Conservation (phyloP, 2,888 invertebrate species). For the Plebejus melissa region DNA sequence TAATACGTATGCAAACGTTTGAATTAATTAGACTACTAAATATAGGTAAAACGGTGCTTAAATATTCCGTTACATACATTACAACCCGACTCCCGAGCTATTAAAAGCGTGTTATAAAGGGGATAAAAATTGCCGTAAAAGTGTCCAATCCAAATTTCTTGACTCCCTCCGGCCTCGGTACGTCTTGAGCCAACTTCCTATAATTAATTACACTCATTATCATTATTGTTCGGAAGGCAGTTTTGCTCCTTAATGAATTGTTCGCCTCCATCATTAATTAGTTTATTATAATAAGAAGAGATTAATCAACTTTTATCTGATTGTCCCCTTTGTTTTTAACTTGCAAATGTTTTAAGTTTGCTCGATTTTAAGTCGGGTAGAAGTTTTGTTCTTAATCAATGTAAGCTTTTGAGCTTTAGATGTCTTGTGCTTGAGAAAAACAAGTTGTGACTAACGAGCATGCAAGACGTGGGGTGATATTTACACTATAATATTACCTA, state of each 20-base stretch:
- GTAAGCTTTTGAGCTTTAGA: too few relatives aligned
- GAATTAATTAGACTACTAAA: too few relatives aligned
- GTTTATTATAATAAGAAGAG: constrained; percentile 79
- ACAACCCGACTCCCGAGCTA: too few relatives aligned
- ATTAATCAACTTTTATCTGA: constrained; percentile 77
- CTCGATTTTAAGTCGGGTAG: neutral
- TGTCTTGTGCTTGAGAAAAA: too few relatives aligned
- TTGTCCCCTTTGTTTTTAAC: constrained; percentile 54
- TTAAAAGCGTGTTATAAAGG: neutral
- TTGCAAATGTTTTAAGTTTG: constrained; percentile 34
- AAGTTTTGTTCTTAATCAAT: neutral
- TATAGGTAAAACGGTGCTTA: too few relatives aligned
- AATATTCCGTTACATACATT: too few relatives aligned
- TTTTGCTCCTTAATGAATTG: constrained; percentile 79
- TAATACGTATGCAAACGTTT: too few relatives aligned
- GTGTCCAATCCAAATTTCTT: constrained; percentile 44
- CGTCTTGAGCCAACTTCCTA: constrained; percentile 77
- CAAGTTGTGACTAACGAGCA: too few relatives aligned
- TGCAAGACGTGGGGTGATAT: too few relatives aligned
- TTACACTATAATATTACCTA: too few relatives aligned
- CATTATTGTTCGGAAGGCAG: constrained; percentile 79
- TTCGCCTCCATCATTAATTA: constrained; percentile 77
- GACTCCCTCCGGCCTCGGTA: constrained; percentile 51
- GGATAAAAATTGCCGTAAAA: neutral
- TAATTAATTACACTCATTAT: constrained; percentile 80